phyloP scores from a whole-genome alignment of 2,113 vertebrate genomes.

The Xenopus borealis region DNA sequence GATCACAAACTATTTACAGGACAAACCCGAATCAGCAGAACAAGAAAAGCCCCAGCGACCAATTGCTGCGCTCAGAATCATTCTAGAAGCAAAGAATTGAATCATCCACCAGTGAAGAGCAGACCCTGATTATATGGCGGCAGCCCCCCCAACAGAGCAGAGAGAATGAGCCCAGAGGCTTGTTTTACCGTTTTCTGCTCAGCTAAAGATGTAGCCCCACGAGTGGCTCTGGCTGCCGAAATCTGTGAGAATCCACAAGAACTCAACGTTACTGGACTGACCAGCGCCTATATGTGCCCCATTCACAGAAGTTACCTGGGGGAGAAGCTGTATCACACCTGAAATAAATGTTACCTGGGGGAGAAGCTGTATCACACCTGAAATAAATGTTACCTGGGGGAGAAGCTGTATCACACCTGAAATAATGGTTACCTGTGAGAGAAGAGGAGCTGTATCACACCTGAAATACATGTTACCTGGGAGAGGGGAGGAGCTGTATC shows the following conservation, averaged over 20 bases:
- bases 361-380: background rate
- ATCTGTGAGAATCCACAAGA: slow-evolving; percentile 71
- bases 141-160: too few relatives aligned
- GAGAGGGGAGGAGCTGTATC: background rate
- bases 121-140: too few relatives aligned
- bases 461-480: background rate
- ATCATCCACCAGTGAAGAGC: too few relatives aligned
- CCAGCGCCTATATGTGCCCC: too few relatives aligned
- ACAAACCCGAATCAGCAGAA: background rate
- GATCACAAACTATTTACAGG: too few relatives aligned
- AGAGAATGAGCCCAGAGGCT: slow-evolving; percentile 12
- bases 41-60: background rate
- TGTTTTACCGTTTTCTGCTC: slow-evolving; percentile 61
- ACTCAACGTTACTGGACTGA: background rate
- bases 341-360: too few relatives aligned
- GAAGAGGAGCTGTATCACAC: background rate
- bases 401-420: too few relatives aligned
- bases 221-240: slow-evolving; percentile 60
- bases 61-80: background rate
- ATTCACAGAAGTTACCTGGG: too few relatives aligned
- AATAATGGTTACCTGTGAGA: background rate
- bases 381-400: background rate
- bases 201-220: slow-evolving; percentile 58
- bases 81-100: too few relatives aligned
- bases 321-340: background rate